Base-by-base conservation (phyloP, 2,888 invertebrate genomes). In the Terebella lapidaria region DNA sequence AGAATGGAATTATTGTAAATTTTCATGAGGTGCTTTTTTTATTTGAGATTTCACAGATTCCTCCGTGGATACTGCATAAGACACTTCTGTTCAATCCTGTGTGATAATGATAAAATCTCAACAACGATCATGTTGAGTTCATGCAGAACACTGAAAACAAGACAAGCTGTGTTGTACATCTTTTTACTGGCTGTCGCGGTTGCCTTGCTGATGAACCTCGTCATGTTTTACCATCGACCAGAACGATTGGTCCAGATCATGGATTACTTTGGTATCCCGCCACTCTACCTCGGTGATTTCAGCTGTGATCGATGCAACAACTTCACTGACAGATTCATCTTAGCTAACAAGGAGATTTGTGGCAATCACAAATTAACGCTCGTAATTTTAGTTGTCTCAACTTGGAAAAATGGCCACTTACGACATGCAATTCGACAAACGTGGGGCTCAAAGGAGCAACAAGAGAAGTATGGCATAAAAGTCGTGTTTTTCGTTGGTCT, bases 401-500 rank as follows among this genome's bases (percentile, higher is more conserved):
- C 49, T 47, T 60, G 62, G 24, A 57, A 63, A 1, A 66, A 68
- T 56, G 56, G 62, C 15, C 45, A 58, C 3, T 61, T 60, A 15
- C 57, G 68, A 3, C 53, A 57, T 20, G 61, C 61, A 4, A 65
- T 68, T 10, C 61, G 68, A 1, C 15, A 56, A 18, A 56, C 67
- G 10, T 68, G 68, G 68, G 68, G 67, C 2, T 35, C 57, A 5
- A 56, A 63, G 18, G 57, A 22, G 10, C 27, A 56, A 3, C 62
- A 68, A 35, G 30, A 58, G 3, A 66, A 64, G 10, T n/a, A 62
- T 15, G 55, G 51, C 2, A 60, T 68, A 18, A 61, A 54, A 22
- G 64, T 63, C 0, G 2, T 68, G n/a, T 68, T 68, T 49, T 53
- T 60, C 45, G 67, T 68, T 29, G 68, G 68, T 18, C 25, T 56